Evolutionary conservation across 2,797 vertebrate genomes (phyloP), one percentile per base, ranked within the genome.

Genomic region (Allobates femoralis): DNA sequence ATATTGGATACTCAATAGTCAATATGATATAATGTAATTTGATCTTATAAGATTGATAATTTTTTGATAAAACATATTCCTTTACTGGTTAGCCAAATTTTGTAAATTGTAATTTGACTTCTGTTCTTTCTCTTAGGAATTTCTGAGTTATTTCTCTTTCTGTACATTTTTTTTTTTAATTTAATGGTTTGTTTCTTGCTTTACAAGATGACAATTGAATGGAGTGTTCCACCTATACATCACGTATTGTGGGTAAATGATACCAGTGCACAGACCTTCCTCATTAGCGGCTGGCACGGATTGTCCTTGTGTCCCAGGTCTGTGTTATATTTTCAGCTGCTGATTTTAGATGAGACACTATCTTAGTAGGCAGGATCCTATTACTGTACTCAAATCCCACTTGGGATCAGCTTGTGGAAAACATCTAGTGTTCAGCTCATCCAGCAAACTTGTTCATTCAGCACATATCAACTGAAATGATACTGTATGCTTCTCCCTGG

Each of bases 231-330:
- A 71, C 41, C 73, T 73, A 56, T 56, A 71, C 30, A 76, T 81
- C 79, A 81, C 28, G 41, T 53, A 66, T 81, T 37, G 26, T 18
- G 23, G 46, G 7, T 0, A 28, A 67, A 46, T 67, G 60, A 41
- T 74, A 26, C 3, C 5, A 41, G 23, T 50, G 41, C n/a, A 46
- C 41, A 14, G 30, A 79, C 37, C 21, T 55, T 79, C 34, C 83
- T 78, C 62, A 56, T 78, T 78, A 85, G 50, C 34, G 41, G n/a
- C 75, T 71, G n/a, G 64, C 58, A 79, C 84, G 73, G 62, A 71
- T 60, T 85, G 76, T 56, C 46, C 23, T 78, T 26, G 11, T 79
- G 32, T 79, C 76, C 37, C 30, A 71, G n/a, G 10, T 79, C 51
- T 46, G 8, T 30, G 62, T 58, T 85, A 79, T 50, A 21, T 37